A percentile compares a stretch with the other conserved stretches of the same genome.
These are phyloP conservation scores for Pyrgus malvae DNA, from an alignment of 2,888 invertebrate species.

Conservation along the genomic window DNA sequence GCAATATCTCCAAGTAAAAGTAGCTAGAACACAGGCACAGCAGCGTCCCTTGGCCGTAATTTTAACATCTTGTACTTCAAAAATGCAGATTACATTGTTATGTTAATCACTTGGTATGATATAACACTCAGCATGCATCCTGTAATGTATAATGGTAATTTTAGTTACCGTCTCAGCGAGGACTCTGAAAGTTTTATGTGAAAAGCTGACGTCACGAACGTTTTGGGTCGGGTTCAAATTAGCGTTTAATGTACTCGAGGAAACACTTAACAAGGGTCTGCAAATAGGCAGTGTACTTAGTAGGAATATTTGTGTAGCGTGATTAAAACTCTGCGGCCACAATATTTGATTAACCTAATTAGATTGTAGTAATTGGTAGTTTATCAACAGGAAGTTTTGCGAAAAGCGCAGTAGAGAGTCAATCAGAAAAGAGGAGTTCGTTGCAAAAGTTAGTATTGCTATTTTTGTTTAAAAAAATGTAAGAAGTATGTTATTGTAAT, in stretches of 20 bases:
- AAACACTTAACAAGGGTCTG: constrained; percentile 27
- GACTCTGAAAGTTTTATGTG: background rate
- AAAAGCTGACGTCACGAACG: constrained; percentile 3
- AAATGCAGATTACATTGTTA: no score
- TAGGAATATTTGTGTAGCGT: constrained; percentile 19
- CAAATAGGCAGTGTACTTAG: constrained; percentile 21
- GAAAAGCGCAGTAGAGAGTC: background rate
- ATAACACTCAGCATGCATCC: no score
- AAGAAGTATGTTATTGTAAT: no score
- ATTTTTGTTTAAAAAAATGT: no score
- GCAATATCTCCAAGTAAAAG: no score
- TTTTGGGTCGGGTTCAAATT: constrained; percentile 24
- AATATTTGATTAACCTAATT: constrained; percentile 23
- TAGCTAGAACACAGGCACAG: no score
- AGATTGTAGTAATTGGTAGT: constrained; percentile 6
- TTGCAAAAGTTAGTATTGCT: no score
- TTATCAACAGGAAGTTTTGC: background rate
- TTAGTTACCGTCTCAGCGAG: background rate
- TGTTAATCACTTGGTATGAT: no score
- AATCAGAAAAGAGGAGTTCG: no score
- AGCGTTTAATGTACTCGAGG: constrained; percentile 16
- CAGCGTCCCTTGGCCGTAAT: no score
- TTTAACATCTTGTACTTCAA: no score
- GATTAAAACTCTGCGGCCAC: constrained; percentile 18
- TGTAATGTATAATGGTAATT: no score